Evolutionary conservation across 37 sponge, comb jelly and placozoan genomes (phyloP).

Genomic region (Cliona cf. orientalis): DNA sequence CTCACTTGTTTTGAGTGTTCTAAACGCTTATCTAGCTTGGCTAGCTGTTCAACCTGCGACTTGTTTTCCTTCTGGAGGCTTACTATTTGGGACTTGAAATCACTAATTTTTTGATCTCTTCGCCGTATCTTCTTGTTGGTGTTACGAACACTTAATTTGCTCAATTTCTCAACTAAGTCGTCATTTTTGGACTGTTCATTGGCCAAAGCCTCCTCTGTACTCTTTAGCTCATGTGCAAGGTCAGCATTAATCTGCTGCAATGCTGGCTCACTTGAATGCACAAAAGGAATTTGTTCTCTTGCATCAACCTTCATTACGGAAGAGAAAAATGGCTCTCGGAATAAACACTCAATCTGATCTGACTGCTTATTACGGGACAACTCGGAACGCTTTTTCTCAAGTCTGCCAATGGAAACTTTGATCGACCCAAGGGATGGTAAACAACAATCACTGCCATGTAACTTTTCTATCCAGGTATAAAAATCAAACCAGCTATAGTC

Average conservation of each 20-base stretch:
- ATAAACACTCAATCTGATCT: neutral
- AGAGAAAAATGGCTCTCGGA: neutral
- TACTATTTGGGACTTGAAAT: neutral
- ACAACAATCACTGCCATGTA: too few species aligned
- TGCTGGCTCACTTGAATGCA: too few species aligned
- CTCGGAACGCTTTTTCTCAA: neutral
- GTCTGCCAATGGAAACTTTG: neutral
- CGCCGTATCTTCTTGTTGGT: neutral
- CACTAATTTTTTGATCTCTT: neutral
- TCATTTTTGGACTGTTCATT: neutral
- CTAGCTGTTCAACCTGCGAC: neutral
- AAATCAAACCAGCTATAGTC: too few species aligned
- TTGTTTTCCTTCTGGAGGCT: neutral
- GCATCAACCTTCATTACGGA: too few species aligned
- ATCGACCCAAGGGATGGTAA: too few species aligned
- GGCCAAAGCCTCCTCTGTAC: neutral
- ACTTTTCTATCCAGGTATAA: too few species aligned
- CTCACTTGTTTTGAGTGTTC: too few species aligned
- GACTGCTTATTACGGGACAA: neutral
- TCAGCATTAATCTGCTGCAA: too few species aligned
- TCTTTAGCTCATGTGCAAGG: neutral
- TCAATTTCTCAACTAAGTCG: neutral
- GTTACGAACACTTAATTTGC: neutral
- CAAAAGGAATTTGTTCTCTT: too few species aligned
- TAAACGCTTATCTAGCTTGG: too few species aligned